Evolutionary conservation across 2,113 vertebrate species (phyloP).

Genomic region (Dromaius novaehollandiae): DNA sequence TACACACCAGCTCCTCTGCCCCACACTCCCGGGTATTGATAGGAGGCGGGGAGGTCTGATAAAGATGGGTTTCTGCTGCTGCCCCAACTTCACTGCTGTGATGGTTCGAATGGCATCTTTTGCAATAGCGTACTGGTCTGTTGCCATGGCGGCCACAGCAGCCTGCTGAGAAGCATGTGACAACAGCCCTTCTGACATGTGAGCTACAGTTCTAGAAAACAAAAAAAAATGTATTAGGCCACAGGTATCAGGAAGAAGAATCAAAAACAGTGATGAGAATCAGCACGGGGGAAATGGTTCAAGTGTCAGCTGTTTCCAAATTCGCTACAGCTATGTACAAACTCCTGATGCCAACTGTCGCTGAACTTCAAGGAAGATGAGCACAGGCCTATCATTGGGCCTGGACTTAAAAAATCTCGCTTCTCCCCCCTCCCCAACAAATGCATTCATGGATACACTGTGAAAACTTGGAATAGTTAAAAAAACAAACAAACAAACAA

Average conservation of each 20-base stretch:
- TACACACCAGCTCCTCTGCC: slow-evolving; percentile 96
- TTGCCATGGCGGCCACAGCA: slow-evolving; percentile 98
- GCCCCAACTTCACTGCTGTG: slow-evolving; percentile 94
- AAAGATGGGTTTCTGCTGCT: slow-evolving; percentile 91
- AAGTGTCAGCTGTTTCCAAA: neutral
- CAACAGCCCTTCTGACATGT: slow-evolving; percentile 94
- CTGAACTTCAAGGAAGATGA: neutral
- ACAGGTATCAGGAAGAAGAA: neutral
- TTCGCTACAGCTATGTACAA: neutral
- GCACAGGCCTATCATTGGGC: neutral
- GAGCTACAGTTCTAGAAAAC: slow-evolving; percentile 94
- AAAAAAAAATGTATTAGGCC: neutral
- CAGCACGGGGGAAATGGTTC: neutral
- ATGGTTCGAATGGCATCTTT: slow-evolving; percentile 97
- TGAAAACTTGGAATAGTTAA: slow-evolving; percentile 13
- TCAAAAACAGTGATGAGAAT: neutral
- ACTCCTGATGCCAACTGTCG: neutral
- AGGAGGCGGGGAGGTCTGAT: slow-evolving; percentile 97
- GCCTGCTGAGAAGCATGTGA: slow-evolving; percentile 98
- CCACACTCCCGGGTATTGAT: slow-evolving; percentile 98
- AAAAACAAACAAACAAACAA: no score
- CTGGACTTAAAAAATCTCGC: slow-evolving; percentile 18
- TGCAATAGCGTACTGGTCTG: slow-evolving; percentile 96
- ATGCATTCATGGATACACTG: slow-evolving; percentile 21
- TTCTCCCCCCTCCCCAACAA: slow-evolving; percentile 28